Evolutionary conservation across 2,797 vertebrate species (phyloP).

Genomic region (Hemitrygon akajei): DNA sequence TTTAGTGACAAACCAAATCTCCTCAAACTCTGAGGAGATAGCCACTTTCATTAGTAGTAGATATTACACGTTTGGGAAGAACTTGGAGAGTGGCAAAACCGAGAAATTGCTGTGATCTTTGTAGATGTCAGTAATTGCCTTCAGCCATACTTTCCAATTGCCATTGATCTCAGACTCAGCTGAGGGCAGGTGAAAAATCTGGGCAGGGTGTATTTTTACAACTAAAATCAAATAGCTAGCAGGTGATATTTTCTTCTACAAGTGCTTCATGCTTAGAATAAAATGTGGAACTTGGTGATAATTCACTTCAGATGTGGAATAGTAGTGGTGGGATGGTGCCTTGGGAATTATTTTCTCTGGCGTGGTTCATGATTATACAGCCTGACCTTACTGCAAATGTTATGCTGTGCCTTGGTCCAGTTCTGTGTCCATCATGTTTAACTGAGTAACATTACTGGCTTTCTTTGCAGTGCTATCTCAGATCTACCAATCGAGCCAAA

Average conservation of each 20-base stretch:
- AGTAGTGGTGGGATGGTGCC: background rate
- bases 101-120: too few species aligned
- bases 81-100: too few species aligned
- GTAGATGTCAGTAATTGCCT: background rate
- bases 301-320: background rate
- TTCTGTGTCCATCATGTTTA: background rate
- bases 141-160: background rate
- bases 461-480: background rate
- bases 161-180: too few species aligned
- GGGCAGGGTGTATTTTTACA: background rate
- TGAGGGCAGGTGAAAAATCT: background rate
- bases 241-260: background rate
- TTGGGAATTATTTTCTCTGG: conserved; percentile 27
- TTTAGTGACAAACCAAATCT: too few species aligned
- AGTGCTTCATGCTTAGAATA: background rate
- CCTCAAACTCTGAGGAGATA: too few species aligned
- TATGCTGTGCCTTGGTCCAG: background rate
- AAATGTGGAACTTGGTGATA: background rate
- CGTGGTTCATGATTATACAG: background rate
- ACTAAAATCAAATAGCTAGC: background rate
- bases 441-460: background rate
- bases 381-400: background rate
- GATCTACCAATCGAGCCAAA: background rate
- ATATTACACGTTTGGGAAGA: too few species aligned
- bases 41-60: too few species aligned